Conservation (phyloP, 2,113 vertebrate genomes). For the Arvicanthis niloticus region DNA sequence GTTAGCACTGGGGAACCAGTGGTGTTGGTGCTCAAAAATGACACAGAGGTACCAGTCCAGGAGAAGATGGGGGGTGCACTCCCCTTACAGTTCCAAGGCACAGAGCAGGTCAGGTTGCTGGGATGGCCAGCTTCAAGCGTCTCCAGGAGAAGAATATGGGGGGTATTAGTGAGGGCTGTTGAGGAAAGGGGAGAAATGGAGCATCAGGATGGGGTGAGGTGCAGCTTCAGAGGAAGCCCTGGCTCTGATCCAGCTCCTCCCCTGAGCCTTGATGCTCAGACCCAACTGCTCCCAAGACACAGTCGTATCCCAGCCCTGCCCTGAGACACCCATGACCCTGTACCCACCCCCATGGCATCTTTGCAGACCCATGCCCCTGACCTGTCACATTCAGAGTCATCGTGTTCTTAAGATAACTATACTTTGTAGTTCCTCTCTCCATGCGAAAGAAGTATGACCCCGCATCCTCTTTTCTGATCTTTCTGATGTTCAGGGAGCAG, state of each 20-base stretch:
- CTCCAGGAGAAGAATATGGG: not conserved
- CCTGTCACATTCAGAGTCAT: not conserved
- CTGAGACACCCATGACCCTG: not conserved
- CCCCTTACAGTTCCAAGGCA: not conserved
- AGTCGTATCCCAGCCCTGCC: not conserved
- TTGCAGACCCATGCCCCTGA: not conserved
- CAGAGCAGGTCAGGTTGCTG: conserved; percentile 55
- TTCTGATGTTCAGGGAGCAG: conserved; percentile 66
- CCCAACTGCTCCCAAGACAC: accelerated
- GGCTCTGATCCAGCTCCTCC: not conserved
- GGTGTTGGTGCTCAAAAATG: accelerated
- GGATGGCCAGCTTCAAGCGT: not conserved
- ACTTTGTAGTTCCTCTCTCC: accelerated
- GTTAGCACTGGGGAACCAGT: not conserved
- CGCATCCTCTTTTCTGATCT: accelerated
- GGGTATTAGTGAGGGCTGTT: not conserved
- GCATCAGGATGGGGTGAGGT: not conserved
- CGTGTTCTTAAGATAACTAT: accelerated
- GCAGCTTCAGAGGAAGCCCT: not conserved
- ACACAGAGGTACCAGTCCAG: not conserved
- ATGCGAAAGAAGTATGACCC: not conserved
- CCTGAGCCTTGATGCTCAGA: not conserved
- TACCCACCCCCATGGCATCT: too few species aligned
- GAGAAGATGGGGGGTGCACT: not conserved
- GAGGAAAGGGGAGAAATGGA: not conserved